Evolutionary conservation across 1,140 invertebrate species (phyloP), one percentile per base, ranked within the genome.

Genomic region (Tetranychus cinnabarinus): DNA sequence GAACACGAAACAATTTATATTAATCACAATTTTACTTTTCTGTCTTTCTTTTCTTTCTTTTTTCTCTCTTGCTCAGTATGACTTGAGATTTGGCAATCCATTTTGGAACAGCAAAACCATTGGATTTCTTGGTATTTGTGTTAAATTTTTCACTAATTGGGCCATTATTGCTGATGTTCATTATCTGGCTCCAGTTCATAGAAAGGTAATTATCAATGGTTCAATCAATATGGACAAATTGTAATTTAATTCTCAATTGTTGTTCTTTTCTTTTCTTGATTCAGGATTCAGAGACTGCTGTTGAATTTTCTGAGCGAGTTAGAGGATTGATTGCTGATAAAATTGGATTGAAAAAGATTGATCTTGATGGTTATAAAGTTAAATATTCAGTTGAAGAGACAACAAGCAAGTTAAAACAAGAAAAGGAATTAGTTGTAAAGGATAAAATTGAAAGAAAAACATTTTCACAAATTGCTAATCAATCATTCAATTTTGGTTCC

Each of bases 371-470:
- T 8, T 52, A 52, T 6, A 23, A 12, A 52, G 3, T 52, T 23
- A 52, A 52, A 52, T 52, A 52, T 23, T 8, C 23, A n/a, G 23
- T 52, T 23, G n/a, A 8, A 52, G 23, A 5, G 10, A 42, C 10
- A 42, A 42, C 39, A 42, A 42, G 5, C 39, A 42, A 10, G 10
- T 5, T 5, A 42, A 42, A 42, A 42, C 39, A 10, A 42, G 5
- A 42, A 42, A 42, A 42, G 39, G 39, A 42, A 42, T 6, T 10
- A 42, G 10, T 42, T 42, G 39, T 42, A 6, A 10, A 42, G 10
- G 86, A 73, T 91, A 90, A 55, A 81, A 88, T 55, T 90, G 90
- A 10, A 10, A 42, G 10, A 42, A 42, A 42, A 6, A 42, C 39
- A 42, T 42, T 42, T 10, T 42, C 39, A 42, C 39, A 42, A 6